These are phyloP conservation scores for Paratrypauchen microcephalus DNA, from an alignment of 2,797 vertebrate genomes.

Conservation along the genomic window DNA sequence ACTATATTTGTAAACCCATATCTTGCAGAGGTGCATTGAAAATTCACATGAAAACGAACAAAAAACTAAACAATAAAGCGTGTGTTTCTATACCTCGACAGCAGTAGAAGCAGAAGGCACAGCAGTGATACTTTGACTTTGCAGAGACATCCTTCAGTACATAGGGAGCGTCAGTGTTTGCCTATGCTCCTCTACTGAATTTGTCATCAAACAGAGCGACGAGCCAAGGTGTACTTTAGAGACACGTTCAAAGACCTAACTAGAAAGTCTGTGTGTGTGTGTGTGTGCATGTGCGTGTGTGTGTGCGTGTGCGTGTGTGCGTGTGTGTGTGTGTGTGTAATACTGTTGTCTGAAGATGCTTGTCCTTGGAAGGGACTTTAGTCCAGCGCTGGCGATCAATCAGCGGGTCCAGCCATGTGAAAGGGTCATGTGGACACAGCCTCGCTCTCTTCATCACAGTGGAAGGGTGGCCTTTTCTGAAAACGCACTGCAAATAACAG, in stretches of 20 bases:
- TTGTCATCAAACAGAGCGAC: conserved; percentile 58
- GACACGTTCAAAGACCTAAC: conserved; percentile 51
- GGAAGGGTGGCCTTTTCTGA: conserved; percentile 42
- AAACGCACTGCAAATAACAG: conserved; percentile 26
- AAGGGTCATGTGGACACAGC: conserved; percentile 48
- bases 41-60: conserved; percentile 23
- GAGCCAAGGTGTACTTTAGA: conserved; percentile 45
- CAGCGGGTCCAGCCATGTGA: conserved; percentile 62
- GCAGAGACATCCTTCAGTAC: conserved; percentile 18
- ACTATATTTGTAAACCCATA: neutral
- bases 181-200: conserved; percentile 45
- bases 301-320: conserved; percentile 14
- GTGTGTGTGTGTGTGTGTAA: conserved; percentile 1
- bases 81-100: conserved; percentile 1
- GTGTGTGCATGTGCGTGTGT: conserved; percentile 9
- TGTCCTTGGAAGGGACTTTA: conserved; percentile 70
- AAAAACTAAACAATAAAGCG: conserved; percentile 5
- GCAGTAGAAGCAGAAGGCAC: conserved; percentile 9
- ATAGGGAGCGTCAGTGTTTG: conserved; percentile 28
- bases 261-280: conserved; percentile 24
- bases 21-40: conserved; percentile 13
- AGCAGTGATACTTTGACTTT: conserved; percentile 27
- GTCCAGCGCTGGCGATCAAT: conserved; percentile 68
- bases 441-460: conserved; percentile 36
- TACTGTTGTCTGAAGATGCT: conserved; percentile 45